Evolutionary conservation across 2,888 invertebrate genomes (phyloP), one percentile per base, ranked within the genome.

Genomic region (Ctenicera cuprea): DNA sequence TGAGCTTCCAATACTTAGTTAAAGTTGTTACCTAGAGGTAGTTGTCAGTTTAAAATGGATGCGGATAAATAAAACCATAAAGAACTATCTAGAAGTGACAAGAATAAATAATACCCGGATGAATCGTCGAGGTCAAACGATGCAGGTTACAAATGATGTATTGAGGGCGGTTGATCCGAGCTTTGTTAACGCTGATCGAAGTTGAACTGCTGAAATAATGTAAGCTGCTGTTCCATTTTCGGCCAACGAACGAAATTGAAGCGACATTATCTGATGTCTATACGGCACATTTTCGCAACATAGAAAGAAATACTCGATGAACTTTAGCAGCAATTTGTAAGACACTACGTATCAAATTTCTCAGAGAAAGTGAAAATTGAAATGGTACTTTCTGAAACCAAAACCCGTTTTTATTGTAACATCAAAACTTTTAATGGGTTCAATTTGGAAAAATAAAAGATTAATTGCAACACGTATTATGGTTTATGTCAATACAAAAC

Each of bases 141-240:
- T 30, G 62, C 45, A 62, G 62, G 62, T 62, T 62, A 62, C 62
- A 62, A 62, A 62, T 62, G 62, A 62, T 62, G 62, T 62, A 62
- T 62, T 30, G 62, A 22, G 62, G 62, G 62, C 30, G 62, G 30
- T 26, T 45, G 45, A 62, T 62, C 45, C 62, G 18, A 62, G 43
- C 62, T 62, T 62, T 62, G 62, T 62, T 62, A 62, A 62, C 43
- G 62, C 20, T 43, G 62, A 45, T 11, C 62, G 62, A 62, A 62
- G 62, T 62, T 62, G 62, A 62, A 62, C 45, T 45, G 62, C 45
- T 45, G 62, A 62, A 45, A 62, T 62, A 62, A 62, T 62, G 38
- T 45, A 62, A 62, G 26, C 62, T 52, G 26, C 52, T 62, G 43
- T 62, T 62, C 41, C 62, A 62, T 45, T 45, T 45, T 62, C 14